A percentile compares a stretch with the other conserved stretches of the same genome.
phyloP scores from a whole-genome alignment of 2,113 vertebrate species.

The Cynoglossus semilaevis region DNA sequence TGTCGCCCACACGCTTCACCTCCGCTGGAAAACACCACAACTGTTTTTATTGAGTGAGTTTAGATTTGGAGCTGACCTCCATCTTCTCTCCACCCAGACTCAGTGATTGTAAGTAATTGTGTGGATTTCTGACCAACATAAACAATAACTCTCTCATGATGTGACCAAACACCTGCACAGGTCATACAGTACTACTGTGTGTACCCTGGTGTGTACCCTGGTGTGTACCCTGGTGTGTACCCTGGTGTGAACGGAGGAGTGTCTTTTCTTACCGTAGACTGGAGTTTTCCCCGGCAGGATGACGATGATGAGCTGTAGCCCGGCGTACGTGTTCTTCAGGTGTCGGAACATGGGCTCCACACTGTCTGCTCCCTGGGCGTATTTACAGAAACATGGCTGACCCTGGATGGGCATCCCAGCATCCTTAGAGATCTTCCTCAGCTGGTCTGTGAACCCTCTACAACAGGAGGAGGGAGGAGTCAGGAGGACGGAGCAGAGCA shows the following conservation, averaged over 20 bases:
- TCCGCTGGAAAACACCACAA: constrained; percentile 83
- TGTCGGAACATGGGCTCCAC: constrained; percentile 99
- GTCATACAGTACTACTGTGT: no score
- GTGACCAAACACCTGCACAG: no score
- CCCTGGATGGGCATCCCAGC: constrained; percentile 97
- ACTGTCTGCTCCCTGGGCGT: constrained; percentile 95
- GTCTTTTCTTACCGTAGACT: constrained; percentile 80
- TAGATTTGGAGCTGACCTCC: no score
- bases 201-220: no score
- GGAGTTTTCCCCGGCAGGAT: constrained; percentile 95
- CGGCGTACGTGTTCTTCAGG: constrained; percentile 98
- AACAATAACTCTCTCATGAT: no score
- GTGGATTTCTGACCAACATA: no score
- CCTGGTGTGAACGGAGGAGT: no score
- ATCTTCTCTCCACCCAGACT: no score
- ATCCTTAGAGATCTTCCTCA: constrained; percentile 96
- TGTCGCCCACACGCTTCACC: constrained; percentile 97
- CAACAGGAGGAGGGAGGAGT: neutral
- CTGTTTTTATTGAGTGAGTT: no score
- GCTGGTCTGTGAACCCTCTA: constrained; percentile 95
- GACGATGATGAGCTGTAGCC: constrained; percentile 97
- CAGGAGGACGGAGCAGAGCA: no score
- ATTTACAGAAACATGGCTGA: constrained; percentile 98
- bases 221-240: no score
- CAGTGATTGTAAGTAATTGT: no score